Evolutionary conservation across 2,113 vertebrate genomes (phyloP).

Genomic region (Helogale parvula): DNA sequence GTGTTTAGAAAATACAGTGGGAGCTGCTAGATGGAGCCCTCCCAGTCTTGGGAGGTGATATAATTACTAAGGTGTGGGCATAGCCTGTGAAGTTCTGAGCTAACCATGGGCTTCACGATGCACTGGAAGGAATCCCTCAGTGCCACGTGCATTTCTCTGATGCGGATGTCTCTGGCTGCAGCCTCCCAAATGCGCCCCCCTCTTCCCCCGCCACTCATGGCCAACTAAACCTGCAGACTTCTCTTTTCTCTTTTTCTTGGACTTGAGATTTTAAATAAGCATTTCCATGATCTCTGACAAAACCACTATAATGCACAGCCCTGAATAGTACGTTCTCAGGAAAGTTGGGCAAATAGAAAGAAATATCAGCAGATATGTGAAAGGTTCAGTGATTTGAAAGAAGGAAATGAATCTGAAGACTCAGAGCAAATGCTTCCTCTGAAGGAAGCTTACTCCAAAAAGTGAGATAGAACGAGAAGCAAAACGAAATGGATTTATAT

Average conservation of each 20-base stretch:
- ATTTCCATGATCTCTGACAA: neutral
- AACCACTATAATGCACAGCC: neutral
- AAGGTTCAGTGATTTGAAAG: neutral
- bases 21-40: neutral
- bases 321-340: neutral
- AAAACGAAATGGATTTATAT: neutral
- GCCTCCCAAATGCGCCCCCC: neutral
- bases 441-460: neutral
- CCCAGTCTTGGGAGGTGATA: neutral
- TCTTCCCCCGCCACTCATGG: neutral
- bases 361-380: neutral
- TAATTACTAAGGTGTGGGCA: neutral
- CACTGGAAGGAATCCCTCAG: neutral
- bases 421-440: neutral
- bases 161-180: neutral
- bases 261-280: neutral
- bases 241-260: neutral
- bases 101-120: neutral
- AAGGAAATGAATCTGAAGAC: constrained; percentile 19
- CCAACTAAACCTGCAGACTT: neutral
- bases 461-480: neutral
- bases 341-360: constrained; percentile 26
- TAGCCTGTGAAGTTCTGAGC: neutral
- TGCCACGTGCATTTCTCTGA: neutral
- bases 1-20: neutral